Evolutionary conservation across 2,888 invertebrate species (phyloP).

Genomic region (Parnassius apollo): DNA sequence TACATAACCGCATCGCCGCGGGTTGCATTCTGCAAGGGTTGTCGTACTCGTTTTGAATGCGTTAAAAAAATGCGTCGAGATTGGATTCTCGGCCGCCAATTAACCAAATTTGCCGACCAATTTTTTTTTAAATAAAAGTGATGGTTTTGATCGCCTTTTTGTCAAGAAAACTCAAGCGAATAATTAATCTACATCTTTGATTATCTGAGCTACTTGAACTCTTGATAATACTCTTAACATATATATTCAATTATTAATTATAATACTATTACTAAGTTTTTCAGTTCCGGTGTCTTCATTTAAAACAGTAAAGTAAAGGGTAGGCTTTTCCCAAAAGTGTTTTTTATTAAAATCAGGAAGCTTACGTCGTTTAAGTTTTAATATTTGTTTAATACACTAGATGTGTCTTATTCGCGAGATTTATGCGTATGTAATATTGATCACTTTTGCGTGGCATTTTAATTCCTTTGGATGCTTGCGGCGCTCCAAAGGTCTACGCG

Average conservation of each 20-base stretch:
- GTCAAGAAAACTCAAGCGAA: too few relatives aligned
- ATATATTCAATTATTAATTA: too few relatives aligned
- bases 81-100: slow-evolving; percentile 22
- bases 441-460: slow-evolving; percentile 61
- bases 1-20: slow-evolving; percentile 48
- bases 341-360: too few relatives aligned
- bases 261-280: too few relatives aligned
- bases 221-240: too few relatives aligned
- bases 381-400: slow-evolving; percentile 8
- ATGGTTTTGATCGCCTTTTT: background rate
- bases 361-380: background rate
- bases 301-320: too few relatives aligned
- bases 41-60: slow-evolving; percentile 32
- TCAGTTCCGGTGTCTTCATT: too few relatives aligned
- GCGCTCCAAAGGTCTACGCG: slow-evolving; percentile 56
- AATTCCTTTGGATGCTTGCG: slow-evolving; percentile 52
- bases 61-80: slow-evolving; percentile 17
- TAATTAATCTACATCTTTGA: too few relatives aligned
- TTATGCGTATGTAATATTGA: slow-evolving; percentile 57
- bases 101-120: slow-evolving; percentile 21
- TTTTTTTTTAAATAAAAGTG: slow-evolving; percentile 12
- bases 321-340: too few relatives aligned
- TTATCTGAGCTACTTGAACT: too few relatives aligned
- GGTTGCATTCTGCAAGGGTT: slow-evolving; percentile 44
- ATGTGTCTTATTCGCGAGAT: slow-evolving; percentile 38